These are phyloP conservation scores for Oscheius sp. DNA, from an alignment of 2,888 invertebrate species.

Conservation along the genomic window DNA sequence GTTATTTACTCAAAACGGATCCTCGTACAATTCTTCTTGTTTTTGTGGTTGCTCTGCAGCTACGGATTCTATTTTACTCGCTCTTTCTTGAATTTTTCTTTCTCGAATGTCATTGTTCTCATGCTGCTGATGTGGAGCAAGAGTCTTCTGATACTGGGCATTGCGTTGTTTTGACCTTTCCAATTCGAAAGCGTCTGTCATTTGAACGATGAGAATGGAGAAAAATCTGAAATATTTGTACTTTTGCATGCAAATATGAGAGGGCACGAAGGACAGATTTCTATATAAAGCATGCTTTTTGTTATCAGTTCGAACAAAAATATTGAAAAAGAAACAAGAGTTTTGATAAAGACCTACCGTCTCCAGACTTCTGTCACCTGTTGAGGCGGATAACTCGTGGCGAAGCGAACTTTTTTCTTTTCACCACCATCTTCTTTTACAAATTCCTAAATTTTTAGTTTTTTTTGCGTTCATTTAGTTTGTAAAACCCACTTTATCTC, in stretches of 20 bases:
- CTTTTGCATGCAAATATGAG: background rate
- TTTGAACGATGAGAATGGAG: slow-evolving; percentile 54
- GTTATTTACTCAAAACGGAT: slow-evolving; percentile 61
- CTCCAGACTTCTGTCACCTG: slow-evolving; percentile 64
- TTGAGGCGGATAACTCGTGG: slow-evolving; percentile 58
- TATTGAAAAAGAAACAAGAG: too few species aligned
- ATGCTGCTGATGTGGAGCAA: slow-evolving; percentile 68
- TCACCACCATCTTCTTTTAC: slow-evolving; percentile 45
- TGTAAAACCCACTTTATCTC: slow-evolving; percentile 56
- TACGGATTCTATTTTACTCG: slow-evolving; percentile 64
- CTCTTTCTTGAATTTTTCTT: slow-evolving; percentile 62
- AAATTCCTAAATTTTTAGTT: slow-evolving; percentile 40
- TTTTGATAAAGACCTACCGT: slow-evolving; percentile 32
- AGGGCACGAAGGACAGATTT: background rate
- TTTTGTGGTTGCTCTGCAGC: slow-evolving; percentile 48
- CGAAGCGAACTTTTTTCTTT: slow-evolving; percentile 63
- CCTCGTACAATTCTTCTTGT: slow-evolving; percentile 66
- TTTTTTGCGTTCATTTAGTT: background rate
- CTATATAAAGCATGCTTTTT: background rate
- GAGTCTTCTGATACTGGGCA: slow-evolving; percentile 63
- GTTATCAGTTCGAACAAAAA: background rate
- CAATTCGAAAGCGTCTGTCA: slow-evolving; percentile 68
- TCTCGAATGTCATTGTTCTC: slow-evolving; percentile 63
- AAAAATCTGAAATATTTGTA: slow-evolving; percentile 52
- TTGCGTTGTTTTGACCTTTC: slow-evolving; percentile 64